Percentiles rank a stretch among this genome's conserved stretches.
These are phyloP conservation scores for Pangasius sanitwongsei DNA, from an alignment of 2,797 vertebrate genomes.

Conservation along the genomic window DNA sequence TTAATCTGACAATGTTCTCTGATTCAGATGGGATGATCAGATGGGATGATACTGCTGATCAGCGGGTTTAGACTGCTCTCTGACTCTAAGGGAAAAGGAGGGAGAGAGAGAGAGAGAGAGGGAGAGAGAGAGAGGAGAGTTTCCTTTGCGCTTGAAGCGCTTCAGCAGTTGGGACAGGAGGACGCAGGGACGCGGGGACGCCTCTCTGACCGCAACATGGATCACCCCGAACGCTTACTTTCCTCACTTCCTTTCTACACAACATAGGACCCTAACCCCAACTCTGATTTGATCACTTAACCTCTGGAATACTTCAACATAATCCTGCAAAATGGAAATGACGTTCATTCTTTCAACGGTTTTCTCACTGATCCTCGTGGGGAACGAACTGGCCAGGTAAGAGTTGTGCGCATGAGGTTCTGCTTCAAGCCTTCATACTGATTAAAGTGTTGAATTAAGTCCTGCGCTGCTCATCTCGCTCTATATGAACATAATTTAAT, in stretches of 20 bases:
- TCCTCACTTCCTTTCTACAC: constrained; percentile 1
- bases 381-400: constrained; percentile 86
- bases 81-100: neutral
- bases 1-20: constrained; percentile 66
- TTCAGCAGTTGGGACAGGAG: constrained; percentile 51
- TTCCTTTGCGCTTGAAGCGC: constrained; percentile 36
- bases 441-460: neutral
- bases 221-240: constrained; percentile 31
- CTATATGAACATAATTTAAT: neutral
- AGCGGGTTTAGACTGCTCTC: constrained; percentile 1
- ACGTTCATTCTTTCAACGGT: constrained; percentile 75
- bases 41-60: constrained; percentile 33
- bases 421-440: neutral
- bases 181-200: constrained; percentile 1
- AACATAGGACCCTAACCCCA: constrained; percentile 2
- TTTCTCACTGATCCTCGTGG: constrained; percentile 77
- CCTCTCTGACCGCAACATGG: constrained; percentile 63
- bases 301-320: neutral
- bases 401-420: constrained; percentile 47
- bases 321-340: constrained; percentile 78
- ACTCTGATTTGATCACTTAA: constrained; percentile 28
- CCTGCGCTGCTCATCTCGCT: neutral
- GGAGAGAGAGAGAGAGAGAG: constrained; percentile 47
- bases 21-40: constrained; percentile 30
- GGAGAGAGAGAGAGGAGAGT: constrained; percentile 27